Percentiles rank a stretch among this genome's conserved stretches.
phyloP scores from a whole-genome alignment of 2,888 invertebrate genomes.

The Drosophila cognata region DNA sequence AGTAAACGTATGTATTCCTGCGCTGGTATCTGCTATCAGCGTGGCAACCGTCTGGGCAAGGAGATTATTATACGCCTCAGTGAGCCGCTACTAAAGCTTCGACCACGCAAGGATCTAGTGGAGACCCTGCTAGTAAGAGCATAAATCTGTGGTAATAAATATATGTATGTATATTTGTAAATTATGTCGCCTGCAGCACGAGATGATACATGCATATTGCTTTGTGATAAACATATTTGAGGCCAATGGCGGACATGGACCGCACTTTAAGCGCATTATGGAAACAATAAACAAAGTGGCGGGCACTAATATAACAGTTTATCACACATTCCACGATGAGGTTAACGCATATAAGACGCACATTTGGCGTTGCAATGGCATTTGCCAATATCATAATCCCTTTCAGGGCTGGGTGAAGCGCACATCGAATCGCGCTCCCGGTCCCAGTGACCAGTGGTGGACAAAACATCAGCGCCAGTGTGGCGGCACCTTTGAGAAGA shows the following conservation, averaged over 20 bases:
- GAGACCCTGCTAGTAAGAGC: constrained; percentile 94
- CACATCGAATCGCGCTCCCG: constrained; percentile 94
- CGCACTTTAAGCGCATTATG: too few relatives aligned
- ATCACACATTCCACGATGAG: constrained; percentile 98
- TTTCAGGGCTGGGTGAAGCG: constrained; percentile 96
- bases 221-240: too few relatives aligned
- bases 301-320: constrained; percentile 95
- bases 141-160: neutral
- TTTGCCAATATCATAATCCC: constrained; percentile 91
- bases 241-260: too few relatives aligned
- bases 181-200: constrained; percentile 85
- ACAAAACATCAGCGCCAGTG: constrained; percentile 90
- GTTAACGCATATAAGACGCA: constrained; percentile 94
- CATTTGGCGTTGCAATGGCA: constrained; percentile 98
- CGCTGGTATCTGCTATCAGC: too few relatives aligned
- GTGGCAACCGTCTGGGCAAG: too few relatives aligned
- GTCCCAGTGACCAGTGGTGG: constrained; percentile 95
- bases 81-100: too few relatives aligned
- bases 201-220: too few relatives aligned
- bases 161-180: neutral
- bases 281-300: too few relatives aligned
- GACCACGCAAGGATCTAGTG: too few relatives aligned
- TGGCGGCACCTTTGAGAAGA: constrained; percentile 93
- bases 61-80: too few relatives aligned
- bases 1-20: too few relatives aligned